Conservation (phyloP, 2,888 invertebrate species). For the Folsomia manolachei region DNA sequence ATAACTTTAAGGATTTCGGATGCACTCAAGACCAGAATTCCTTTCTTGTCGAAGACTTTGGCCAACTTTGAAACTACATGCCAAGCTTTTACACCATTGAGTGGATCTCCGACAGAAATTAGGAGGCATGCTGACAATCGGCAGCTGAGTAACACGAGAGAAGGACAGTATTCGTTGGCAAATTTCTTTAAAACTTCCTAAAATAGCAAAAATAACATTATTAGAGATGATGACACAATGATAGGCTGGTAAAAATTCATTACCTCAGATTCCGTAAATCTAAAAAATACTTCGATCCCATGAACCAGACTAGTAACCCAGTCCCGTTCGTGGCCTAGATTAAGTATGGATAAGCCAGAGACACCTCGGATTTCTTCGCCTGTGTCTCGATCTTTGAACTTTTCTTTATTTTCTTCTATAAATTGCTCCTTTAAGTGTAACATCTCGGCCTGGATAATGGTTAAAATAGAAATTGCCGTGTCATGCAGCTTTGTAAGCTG, state of each 20-base stretch:
- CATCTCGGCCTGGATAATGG: conserved; percentile 10
- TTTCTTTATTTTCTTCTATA: conserved; percentile 25
- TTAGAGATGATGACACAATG: too few species aligned
- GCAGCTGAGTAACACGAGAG: conserved; percentile 23
- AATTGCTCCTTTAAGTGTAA: conserved; percentile 20
- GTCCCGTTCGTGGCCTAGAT: conserved; percentile 23
- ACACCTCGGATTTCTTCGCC: conserved; percentile 20
- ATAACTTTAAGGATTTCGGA: conserved; percentile 32
- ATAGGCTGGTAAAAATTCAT: background rate
- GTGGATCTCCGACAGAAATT: conserved; percentile 19
- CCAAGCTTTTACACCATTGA: conserved; percentile 29
- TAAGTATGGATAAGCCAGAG: conserved; percentile 26
- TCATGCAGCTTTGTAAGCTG: too few species aligned
- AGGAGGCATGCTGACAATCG: conserved; percentile 22
- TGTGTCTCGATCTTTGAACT: conserved; percentile 23
- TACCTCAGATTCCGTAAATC: conserved; percentile 28
- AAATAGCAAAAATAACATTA: conserved; percentile 6
- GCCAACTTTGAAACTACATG: conserved; percentile 13
- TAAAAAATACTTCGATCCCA: conserved; percentile 25
- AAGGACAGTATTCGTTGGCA: conserved; percentile 22
- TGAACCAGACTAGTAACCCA: conserved; percentile 18
- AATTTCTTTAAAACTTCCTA: conserved; percentile 27
- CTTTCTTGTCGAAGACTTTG: conserved; percentile 29
- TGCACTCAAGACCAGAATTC: conserved; percentile 31
- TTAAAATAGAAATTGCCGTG: too few species aligned